A percentile compares a stretch with the other conserved stretches of the same genome.
Evolutionary conservation across 2,888 invertebrate genomes (phyloP).

Genomic region (Drosophila macrospina): DNA sequence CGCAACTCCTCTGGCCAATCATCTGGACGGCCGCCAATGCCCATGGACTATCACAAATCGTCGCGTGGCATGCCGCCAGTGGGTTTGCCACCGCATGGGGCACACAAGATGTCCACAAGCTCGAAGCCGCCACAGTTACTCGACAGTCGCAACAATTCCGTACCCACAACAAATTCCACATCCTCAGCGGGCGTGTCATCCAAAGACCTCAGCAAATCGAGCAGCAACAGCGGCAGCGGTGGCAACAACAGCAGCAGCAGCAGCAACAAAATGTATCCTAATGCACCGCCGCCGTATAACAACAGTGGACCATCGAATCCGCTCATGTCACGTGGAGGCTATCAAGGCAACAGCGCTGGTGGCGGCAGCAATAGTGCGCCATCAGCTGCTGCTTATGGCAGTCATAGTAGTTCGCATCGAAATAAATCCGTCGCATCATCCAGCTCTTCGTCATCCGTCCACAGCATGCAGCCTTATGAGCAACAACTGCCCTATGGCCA

Average conservation of each 20-base stretch:
- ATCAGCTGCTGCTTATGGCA: constrained; percentile 48
- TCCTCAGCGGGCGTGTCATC: constrained; percentile 50
- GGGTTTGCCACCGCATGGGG: constrained; percentile 59
- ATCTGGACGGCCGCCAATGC: constrained; percentile 64
- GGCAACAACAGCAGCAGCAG: constrained; percentile 59
- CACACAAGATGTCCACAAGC: constrained; percentile 74
- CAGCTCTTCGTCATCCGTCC: constrained; percentile 78
- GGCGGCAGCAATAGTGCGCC: constrained; percentile 57
- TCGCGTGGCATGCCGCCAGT: constrained; percentile 76
- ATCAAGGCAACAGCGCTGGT: constrained; percentile 39
- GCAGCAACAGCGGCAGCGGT: constrained; percentile 24
- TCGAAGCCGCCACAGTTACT: constrained; percentile 61
- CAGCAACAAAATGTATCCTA: constrained; percentile 74
- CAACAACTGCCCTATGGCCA: constrained; percentile 72
- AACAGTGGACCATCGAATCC: constrained; percentile 53
- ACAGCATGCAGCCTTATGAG: constrained; percentile 65
- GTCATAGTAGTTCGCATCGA: constrained; percentile 59
- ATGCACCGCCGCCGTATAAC: constrained; percentile 56
- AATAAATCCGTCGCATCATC: constrained; percentile 70
- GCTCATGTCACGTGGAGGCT: constrained; percentile 63
- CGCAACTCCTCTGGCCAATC: constrained; percentile 55
- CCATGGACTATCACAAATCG: constrained; percentile 83
- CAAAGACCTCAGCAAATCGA: constrained; percentile 61
- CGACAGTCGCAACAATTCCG: constrained; percentile 45
- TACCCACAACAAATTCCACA: constrained; percentile 58